Evolutionary conservation across 2,113 vertebrate genomes (phyloP).

Genomic region (Scatophagus argus): DNA sequence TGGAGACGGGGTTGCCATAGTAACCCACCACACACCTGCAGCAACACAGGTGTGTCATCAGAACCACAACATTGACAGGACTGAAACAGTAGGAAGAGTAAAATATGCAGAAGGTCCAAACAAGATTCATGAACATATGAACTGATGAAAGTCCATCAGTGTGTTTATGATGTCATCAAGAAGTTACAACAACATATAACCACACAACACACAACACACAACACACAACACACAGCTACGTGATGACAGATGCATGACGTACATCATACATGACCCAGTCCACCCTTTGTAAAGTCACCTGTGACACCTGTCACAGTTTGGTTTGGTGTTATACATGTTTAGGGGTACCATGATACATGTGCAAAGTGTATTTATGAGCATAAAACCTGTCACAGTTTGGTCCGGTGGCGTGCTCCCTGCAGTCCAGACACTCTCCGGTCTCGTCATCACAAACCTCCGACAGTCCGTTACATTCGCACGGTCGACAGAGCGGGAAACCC

Average conservation of each 20-base stretch:
- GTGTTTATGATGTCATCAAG: no score
- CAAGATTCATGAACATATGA: no score
- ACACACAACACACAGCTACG: no score
- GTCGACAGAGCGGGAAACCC: conserved; percentile 87
- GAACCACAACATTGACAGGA: neutral
- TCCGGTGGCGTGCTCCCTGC: conserved; percentile 82
- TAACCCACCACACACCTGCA: conserved; percentile 88
- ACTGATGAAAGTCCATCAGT: no score
- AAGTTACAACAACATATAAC: no score
- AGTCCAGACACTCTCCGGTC: conserved; percentile 84
- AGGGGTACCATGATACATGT: no score
- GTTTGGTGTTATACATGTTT: neutral
- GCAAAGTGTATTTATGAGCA: neutral
- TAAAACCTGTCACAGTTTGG: conserved; percentile 84
- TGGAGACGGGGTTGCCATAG: conserved; percentile 83
- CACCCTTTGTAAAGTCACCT: no score
- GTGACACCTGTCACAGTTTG: neutral
- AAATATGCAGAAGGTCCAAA: no score
- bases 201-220: no score
- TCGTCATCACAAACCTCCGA: conserved; percentile 84
- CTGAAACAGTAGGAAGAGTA: no score
- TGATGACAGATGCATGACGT: no score
- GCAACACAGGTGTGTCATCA: conserved; percentile 4
- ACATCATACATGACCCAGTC: no score
- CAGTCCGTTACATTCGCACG: conserved; percentile 84